A percentile compares a stretch with the other conserved stretches of the same genome.
Conservation (phyloP, 2,888 invertebrate genomes). For the Macaria liturata region DNA sequence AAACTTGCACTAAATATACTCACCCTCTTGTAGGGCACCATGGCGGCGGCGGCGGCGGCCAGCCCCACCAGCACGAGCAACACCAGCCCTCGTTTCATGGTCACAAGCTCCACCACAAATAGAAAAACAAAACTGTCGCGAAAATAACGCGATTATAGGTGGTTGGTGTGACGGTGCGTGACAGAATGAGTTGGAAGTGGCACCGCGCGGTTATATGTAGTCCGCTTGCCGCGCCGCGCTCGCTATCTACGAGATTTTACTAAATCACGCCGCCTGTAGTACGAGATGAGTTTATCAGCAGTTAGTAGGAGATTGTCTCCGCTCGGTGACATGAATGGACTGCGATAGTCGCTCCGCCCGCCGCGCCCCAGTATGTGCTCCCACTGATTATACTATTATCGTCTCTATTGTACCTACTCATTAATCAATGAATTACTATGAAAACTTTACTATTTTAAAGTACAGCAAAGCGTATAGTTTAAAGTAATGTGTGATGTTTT, state of each 20-base stretch:
- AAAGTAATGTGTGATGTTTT: too few species aligned
- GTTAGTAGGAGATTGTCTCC: slow-evolving; percentile 30
- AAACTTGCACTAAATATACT: slow-evolving; percentile 43
- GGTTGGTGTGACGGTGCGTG: slow-evolving; percentile 47
- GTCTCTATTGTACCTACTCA: too few species aligned
- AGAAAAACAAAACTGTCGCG: slow-evolving; percentile 16
- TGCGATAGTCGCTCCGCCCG: slow-evolving; percentile 4
- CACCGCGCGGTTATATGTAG: slow-evolving; percentile 42
- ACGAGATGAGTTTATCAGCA: slow-evolving; percentile 35
- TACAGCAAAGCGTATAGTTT: too few species aligned
- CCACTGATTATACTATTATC: too few species aligned
- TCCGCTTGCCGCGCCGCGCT: slow-evolving; percentile 26
- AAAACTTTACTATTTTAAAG: too few species aligned
- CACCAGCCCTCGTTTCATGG: slow-evolving; percentile 50
- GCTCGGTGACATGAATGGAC: slow-evolving; percentile 38
- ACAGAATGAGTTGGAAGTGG: slow-evolving; percentile 44
- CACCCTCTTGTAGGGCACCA: slow-evolving; percentile 60
- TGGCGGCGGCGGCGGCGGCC: slow-evolving; percentile 57
- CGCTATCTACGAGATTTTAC: slow-evolving; percentile 13
- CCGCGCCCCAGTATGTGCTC: too few species aligned
- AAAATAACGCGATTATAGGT: slow-evolving; percentile 34
- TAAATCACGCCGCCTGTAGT: slow-evolving; percentile 24
- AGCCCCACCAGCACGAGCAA: slow-evolving; percentile 51
- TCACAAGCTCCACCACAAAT: slow-evolving; percentile 32
- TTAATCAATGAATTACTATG: too few species aligned